Evolutionary conservation across 2,113 vertebrate genomes (phyloP), one percentile per base, ranked within the genome.

Genomic region (Cercocebus atys): DNA sequence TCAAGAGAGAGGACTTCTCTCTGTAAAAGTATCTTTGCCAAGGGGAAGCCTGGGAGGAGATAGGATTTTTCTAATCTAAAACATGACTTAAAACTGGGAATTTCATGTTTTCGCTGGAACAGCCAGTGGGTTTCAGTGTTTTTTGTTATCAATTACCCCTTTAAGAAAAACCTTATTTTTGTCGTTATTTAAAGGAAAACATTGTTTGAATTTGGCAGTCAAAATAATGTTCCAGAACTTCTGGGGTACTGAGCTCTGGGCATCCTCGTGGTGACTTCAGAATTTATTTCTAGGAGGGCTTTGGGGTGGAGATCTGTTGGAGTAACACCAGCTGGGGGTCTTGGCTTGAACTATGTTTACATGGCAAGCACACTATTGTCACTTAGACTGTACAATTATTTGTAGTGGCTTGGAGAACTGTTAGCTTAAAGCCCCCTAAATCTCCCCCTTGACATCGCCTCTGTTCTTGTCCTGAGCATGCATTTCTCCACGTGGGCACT

Each of bases 21-120:
- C 38, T 93, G n/a, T 72, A 72, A 91, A 90, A 87, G 22, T 8
- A 7, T 57, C 50, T 90, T 76, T 93, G 66, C 30, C 20, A 55
- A 50, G 8, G 45, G 50, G 72, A 88, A 93, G 68, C 14, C 45
- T 22, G 55, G 55, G 30, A 83, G 61, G 38, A 72, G 50, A 68
- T 20, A 57, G 47, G 35, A 64, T 52, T 85, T 38, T n/a, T 76
- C 3, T 76, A 40, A 73, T 88, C 64, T 55, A 76, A 76, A 94
- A 87, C 16, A 68, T 50, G 75, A 84, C 57, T 66, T 87, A 47
- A 89, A 75, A 40, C 12, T 38, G 23, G 66, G 50, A 85, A 38
- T 92, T 68, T 91, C 25, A 5, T 78, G n/a, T 85, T 95, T 94
- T 92, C n/a, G 0, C 47, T 88, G 40, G n/a, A 96, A 93, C 2